Base-by-base conservation (phyloP, 1,140 invertebrate species). In the Orussus abietinus region DNA sequence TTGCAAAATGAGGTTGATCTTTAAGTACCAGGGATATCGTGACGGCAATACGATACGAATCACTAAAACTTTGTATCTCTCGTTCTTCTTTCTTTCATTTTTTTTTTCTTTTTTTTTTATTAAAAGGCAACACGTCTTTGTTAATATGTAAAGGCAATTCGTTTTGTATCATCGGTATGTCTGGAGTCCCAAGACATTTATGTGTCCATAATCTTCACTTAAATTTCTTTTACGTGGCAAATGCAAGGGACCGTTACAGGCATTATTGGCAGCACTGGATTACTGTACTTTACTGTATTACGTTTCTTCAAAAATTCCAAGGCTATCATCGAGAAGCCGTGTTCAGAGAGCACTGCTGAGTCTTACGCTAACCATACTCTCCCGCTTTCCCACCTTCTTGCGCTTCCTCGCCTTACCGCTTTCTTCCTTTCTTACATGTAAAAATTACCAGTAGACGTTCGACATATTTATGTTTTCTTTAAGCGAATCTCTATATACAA, bases 121-220 rank as follows among this genome's bases (percentile, higher is more conserved):
- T 68, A 68, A 53, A 72, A 72, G 69, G 69, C 69, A 72, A 72
- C 69, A 57, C 55, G 63, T 69, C 57, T 65, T 69, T 69, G 63
- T 69, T 70, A 66, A 63, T 69, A 62, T 53, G 54, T 66, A 61
- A 72, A 72, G 69, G 69, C 69, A 72, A 66, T 72, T 64, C 52
- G 61, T 56, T 72, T 72, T 72, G 68, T 72, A 72, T 72, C 67
- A 69, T 70, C 60, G 63, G 68, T 70, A 63, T 69, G 57, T 65
- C 52, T 61, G 64, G 54, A 56, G 57, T 61, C 57, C 64, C 64
- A 42, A 44, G 49, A 52, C 53, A 50, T 54, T 44, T 46, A 47
- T 40, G 26, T 31, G 43, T 40, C 45, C 48, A 31, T 30, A 12
- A 35, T 39, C 18, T 46, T 43, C n/a, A 21, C 36, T 35, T 37